Conservation (phyloP, 1,140 invertebrate species). For the Drosophila murphyi region DNA sequence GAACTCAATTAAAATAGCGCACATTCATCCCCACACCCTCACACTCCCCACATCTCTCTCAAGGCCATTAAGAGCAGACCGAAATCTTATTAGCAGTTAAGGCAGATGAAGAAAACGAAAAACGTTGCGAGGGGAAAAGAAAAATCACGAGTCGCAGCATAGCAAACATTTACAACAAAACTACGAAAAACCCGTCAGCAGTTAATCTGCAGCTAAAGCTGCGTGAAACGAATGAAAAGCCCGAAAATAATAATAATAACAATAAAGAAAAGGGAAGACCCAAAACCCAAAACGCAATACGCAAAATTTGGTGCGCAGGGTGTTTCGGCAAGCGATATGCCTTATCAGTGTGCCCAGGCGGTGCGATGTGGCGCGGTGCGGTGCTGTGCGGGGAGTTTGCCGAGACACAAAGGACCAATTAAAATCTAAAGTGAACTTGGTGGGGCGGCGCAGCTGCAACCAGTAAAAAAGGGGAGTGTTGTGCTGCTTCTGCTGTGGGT, state of each 20-base stretch:
- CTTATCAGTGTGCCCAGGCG: constrained; percentile 38
- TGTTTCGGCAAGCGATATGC: constrained; percentile 46
- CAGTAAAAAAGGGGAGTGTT: constrained; percentile 16
- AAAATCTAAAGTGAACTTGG: constrained; percentile 73
- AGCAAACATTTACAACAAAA: constrained; percentile 30
- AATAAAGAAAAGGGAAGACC: constrained; percentile 56
- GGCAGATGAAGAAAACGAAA: constrained; percentile 14
- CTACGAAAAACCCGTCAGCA: constrained; percentile 61
- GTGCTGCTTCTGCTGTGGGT: constrained; percentile 1
- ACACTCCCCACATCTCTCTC: constrained; percentile 9
- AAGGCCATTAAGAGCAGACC: constrained; percentile 70
- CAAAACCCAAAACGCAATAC: constrained; percentile 21
- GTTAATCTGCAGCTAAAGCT: constrained; percentile 78
- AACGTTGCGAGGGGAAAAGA: constrained; percentile 12
- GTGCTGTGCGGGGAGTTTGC: constrained; percentile 8
- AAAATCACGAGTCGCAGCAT: constrained; percentile 56
- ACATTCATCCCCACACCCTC: background rate
- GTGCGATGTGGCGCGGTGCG: constrained; percentile 12
- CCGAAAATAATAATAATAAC: constrained; percentile 82
- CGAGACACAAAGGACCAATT: constrained; percentile 82
- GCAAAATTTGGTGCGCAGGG: constrained; percentile 35
- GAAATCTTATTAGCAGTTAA: constrained; percentile 83
- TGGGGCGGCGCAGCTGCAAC: constrained; percentile 28
- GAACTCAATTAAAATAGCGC: constrained; percentile 71
- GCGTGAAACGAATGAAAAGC: constrained; percentile 82